Evolutionary conservation across 2,113 vertebrate genomes (phyloP).

Genomic region (Tor tambroides): DNA sequence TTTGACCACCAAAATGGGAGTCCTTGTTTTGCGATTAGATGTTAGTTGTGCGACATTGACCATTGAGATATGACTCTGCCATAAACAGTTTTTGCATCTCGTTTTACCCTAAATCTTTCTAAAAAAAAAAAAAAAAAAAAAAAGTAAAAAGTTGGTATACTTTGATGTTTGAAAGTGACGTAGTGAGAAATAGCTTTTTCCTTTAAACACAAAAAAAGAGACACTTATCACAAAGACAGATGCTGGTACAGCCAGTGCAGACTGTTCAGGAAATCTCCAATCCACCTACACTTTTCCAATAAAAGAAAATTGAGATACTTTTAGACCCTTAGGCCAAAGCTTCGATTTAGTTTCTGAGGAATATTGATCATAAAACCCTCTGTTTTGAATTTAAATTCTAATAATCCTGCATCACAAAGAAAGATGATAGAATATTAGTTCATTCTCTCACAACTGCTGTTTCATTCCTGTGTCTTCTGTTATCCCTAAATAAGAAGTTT

Average conservation of each 20-base stretch:
- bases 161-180: too few relatives aligned
- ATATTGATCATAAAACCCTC: background rate
- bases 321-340: background rate
- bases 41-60: too few relatives aligned
- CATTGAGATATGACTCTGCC: too few relatives aligned
- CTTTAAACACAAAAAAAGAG: too few relatives aligned
- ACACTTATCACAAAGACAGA: background rate
- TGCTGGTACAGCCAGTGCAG: slow-evolving; percentile 26
- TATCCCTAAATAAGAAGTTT: background rate
- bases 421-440: background rate
- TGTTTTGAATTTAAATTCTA: slow-evolving; percentile 1
- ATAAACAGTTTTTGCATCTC: too few relatives aligned
- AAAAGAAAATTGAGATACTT: background rate
- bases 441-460: background rate
- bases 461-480: background rate
- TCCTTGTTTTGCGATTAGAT: too few relatives aligned
- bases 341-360: slow-evolving; percentile 33
- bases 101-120: too few relatives aligned
- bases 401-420: background rate
- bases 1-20: slow-evolving; percentile 41
- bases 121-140: too few relatives aligned
- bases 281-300: slow-evolving; percentile 18
- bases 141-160: too few relatives aligned
- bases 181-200: too few relatives aligned
- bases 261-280: slow-evolving; percentile 49